Conservation (phyloP, 2,113 vertebrate genomes). For the Chloropsis cyanopogon region DNA sequence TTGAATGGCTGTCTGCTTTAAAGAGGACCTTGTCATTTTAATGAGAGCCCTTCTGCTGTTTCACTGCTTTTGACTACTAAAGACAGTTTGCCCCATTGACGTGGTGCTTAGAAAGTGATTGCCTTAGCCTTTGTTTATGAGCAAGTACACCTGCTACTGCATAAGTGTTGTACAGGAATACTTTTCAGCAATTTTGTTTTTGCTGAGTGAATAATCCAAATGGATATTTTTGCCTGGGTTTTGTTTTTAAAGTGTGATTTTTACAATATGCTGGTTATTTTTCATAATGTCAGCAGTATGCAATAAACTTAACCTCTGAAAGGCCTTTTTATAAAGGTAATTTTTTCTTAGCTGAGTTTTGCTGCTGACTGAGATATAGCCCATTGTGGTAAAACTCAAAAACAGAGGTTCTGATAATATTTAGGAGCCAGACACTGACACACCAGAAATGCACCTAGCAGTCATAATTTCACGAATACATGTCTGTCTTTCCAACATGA, state of each 20-base stretch:
- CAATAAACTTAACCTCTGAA: background rate
- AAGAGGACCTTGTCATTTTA: slow-evolving; percentile 3
- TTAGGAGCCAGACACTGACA: background rate
- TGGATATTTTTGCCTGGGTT: background rate
- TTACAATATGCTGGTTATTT: background rate
- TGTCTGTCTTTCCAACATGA: background rate
- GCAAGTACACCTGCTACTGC: background rate
- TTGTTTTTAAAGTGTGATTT: background rate
- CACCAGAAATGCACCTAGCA: background rate
- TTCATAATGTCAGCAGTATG: background rate
- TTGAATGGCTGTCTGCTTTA: background rate
- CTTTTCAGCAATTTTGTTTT: slow-evolving; percentile 6
- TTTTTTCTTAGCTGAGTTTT: background rate
- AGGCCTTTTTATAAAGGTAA: background rate
- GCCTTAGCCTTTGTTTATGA: slow-evolving; percentile 29
- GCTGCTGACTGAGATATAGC: background rate
- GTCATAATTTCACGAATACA: background rate
- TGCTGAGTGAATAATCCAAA: background rate
- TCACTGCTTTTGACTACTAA: slow-evolving; percentile 36
- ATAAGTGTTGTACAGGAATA: background rate
- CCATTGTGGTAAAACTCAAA: background rate
- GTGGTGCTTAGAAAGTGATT: background rate
- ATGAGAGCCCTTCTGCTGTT: slow-evolving; percentile 28
- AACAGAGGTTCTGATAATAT: background rate
- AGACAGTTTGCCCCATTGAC: slow-evolving; percentile 36